Base-by-base conservation (phyloP, 2,797 vertebrate species). In the Syngnathus acus region DNA sequence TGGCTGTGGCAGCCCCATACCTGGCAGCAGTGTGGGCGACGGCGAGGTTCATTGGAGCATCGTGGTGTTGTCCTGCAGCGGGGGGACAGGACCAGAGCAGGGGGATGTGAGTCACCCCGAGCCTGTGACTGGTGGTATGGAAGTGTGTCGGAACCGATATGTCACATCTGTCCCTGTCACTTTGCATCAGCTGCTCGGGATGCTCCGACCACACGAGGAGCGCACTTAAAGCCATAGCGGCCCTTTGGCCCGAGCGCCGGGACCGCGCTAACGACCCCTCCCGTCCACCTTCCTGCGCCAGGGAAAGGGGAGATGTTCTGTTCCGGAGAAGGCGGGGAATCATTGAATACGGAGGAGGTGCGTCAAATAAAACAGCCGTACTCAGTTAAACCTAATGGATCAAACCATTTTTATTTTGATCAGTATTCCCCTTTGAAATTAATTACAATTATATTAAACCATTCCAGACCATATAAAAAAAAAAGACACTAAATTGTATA, bases 121-220 rank as follows among this genome's bases (percentile, higher is more conserved):
- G 93, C 93, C 93, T 93, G 88, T 85, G 89, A 90, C 93, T 92
- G 88, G 91, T 91, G 92, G 89, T 91, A 91, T 81, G 91, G 92
- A 93, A 93, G 94, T 90, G 92, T 96, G 97, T 98, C 95, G 94
- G 88, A 92, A 91, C 85, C 86, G 84, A 98, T 98, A 93, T 89
- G 93, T 98, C 97, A 97, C 93, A 89, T 92, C 93, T 91, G 93
- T 89, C 91, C 92, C 94, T 95, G 95, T 95, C 95, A 94, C 92
- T 91, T 88, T 78, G 84, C 83, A 93, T 95, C 91, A 92, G 90
- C 87, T 89, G 89, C 89, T 87, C 84, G 70, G 83, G 13, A 16
- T 88, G 89, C 89, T 87, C 84, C 71, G 84, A 80, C 85, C 86
- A 79, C 78, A 79, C 72, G 70, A 78, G 85, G 70, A 86, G 78